Conservation (phyloP, 2,888 invertebrate species). For the Eupeodes latifasciatus region DNA sequence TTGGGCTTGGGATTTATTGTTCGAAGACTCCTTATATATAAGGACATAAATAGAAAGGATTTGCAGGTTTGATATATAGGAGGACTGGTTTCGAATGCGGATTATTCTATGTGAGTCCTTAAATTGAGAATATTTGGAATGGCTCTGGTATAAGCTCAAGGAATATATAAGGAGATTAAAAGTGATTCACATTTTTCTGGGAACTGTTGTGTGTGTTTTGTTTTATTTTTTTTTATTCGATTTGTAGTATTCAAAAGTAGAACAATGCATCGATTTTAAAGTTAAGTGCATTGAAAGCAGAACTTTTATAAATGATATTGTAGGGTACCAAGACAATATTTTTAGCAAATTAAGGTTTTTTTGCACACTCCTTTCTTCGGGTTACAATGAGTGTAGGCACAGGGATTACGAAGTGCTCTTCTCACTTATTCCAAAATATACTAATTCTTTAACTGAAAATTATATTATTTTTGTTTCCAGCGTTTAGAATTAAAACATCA, state of each 20-base stretch:
- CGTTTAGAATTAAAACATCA: too few relatives aligned
- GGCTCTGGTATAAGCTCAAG: conserved; percentile 43
- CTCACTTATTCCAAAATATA: too few relatives aligned
- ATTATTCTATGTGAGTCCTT: conserved; percentile 19
- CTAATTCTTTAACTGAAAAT: too few relatives aligned
- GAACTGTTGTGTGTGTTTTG: background rate
- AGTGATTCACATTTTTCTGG: conserved; percentile 15
- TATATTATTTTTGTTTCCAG: too few relatives aligned
- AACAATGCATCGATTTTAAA: background rate
- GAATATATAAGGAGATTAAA: conserved; percentile 51
- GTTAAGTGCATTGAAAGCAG: background rate
- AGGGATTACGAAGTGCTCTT: too few relatives aligned
- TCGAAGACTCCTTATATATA: background rate
- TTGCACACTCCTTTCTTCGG: too few relatives aligned
- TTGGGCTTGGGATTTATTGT: conserved; percentile 52
- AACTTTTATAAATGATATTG: too few relatives aligned
- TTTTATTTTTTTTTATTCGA: background rate
- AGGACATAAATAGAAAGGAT: conserved; percentile 11
- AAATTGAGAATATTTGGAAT: conserved; percentile 35
- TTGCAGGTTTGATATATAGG: conserved; percentile 30
- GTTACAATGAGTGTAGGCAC: too few relatives aligned
- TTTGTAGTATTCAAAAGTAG: background rate
- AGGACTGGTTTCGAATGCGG: conserved; percentile 40
- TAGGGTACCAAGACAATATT: too few relatives aligned
- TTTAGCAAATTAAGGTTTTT: too few relatives aligned